Evolutionary conservation across 2,888 invertebrate species (phyloP).

Genomic region (Temnothorax rugatulus): DNA sequence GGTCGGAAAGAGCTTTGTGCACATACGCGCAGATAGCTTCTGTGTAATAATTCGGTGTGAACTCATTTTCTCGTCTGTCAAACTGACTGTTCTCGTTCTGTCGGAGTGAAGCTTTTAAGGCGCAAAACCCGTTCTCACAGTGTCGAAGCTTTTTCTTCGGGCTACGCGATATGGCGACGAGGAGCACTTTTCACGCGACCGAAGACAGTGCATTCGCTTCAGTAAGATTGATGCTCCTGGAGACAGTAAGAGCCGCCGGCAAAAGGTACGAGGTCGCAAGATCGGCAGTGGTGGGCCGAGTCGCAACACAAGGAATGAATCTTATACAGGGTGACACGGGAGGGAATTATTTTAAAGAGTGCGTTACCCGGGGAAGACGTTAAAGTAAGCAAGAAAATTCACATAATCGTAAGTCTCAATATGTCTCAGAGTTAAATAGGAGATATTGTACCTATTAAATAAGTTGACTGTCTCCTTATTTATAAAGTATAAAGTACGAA

Average conservation of each 20-base stretch:
- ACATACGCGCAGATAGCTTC: constrained; percentile 25
- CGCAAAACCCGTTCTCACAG: constrained; percentile 64
- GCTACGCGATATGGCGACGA: constrained; percentile 37
- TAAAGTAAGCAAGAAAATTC: neutral
- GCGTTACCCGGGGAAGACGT: neutral
- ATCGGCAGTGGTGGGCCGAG: constrained; percentile 50
- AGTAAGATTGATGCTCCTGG: constrained; percentile 68
- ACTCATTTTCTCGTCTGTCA: constrained; percentile 35
- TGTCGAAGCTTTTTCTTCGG: constrained; percentile 58
- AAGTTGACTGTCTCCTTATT: neutral
- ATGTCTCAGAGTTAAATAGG: neutral
- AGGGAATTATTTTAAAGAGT: constrained; percentile 7
- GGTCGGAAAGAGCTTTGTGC: neutral
- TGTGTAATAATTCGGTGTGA: constrained; percentile 37
- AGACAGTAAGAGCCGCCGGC: constrained; percentile 46
- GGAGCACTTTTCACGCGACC: constrained; percentile 52
- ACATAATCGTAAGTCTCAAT: neutral
- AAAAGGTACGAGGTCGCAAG: constrained; percentile 37
- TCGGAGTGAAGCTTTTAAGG: constrained; percentile 54
- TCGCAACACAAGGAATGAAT: constrained; percentile 59
- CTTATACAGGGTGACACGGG: constrained; percentile 34
- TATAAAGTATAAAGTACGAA: neutral
- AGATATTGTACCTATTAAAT: neutral
- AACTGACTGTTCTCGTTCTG: constrained; percentile 30
- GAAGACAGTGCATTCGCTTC: constrained; percentile 57